These are phyloP conservation scores for Nephrotoma guestfalica DNA, from an alignment of 2,888 invertebrate species.

Conservation along the genomic window DNA sequence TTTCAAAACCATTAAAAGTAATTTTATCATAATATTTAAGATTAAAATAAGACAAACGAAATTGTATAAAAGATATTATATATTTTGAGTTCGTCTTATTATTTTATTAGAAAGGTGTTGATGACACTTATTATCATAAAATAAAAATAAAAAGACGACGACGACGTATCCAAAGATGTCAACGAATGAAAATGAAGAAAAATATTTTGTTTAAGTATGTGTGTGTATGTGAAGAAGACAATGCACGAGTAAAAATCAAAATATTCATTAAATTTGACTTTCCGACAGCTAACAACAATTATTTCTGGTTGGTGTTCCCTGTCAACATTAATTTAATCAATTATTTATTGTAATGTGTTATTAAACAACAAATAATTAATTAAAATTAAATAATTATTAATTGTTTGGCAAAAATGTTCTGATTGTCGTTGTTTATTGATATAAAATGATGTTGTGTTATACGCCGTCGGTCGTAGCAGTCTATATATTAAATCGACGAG, in stretches of 20 bases:
- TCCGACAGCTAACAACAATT: not conserved
- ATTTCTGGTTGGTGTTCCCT: not conserved
- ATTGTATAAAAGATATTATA: not conserved
- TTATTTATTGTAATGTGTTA: not conserved
- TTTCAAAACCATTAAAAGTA: not conserved
- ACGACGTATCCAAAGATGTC: not conserved
- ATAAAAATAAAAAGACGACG: not conserved
- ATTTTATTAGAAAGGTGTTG: not conserved
- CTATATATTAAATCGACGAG: not conserved
- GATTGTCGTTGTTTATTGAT: not conserved
- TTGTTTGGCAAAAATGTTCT: not conserved
- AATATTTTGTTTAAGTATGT: not conserved
- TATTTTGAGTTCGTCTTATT: not conserved
- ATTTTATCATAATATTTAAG: not conserved
- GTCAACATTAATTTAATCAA: not conserved
- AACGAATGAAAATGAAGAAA: not conserved
- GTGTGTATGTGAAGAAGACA: not conserved
- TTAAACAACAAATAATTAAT: not conserved
- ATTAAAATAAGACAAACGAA: not conserved
- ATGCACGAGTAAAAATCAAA: not conserved
- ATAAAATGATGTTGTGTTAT: not conserved
- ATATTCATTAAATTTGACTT: not conserved
- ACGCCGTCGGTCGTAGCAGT: not conserved
- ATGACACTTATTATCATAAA: not conserved
- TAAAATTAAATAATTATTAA: not conserved